Conservation (phyloP, 2,888 invertebrate species). For the Listrodromus nycthemerus region DNA sequence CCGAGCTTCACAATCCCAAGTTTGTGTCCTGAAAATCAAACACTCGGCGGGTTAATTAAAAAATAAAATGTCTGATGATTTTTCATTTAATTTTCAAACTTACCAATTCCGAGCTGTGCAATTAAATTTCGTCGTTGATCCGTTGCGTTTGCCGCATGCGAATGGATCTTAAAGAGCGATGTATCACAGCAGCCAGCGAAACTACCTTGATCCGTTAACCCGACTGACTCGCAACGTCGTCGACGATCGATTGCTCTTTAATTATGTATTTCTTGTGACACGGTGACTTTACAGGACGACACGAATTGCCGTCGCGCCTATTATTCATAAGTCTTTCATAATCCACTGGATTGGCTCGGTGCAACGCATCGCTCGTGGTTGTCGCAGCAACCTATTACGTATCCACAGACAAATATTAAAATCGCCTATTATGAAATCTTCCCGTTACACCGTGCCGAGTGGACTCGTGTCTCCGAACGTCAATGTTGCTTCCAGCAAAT, state of each 20-base stretch:
- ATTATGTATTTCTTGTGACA: constrained; percentile 57
- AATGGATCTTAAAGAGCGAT: neutral
- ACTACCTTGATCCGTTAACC: constrained; percentile 67
- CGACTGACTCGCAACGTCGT: constrained; percentile 45
- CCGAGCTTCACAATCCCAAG: neutral
- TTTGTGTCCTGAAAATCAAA: neutral
- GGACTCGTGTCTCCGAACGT: neutral
- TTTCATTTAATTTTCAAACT: neutral
- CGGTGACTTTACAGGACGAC: constrained; percentile 49
- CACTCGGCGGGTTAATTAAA: neutral
- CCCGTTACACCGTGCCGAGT: neutral
- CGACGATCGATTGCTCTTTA: constrained; percentile 53
- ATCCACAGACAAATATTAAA: neutral
- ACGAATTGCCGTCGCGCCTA: constrained; percentile 32
- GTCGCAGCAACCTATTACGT: constrained; percentile 15
- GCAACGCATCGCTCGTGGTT: neutral
- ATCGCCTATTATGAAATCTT: neutral
- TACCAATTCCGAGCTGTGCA: constrained; percentile 3
- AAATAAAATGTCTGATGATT: no score
- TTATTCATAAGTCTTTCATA: constrained; percentile 21
- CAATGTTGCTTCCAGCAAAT: neutral
- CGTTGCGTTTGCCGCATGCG: neutral
- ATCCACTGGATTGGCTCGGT: constrained; percentile 34
- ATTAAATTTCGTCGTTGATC: constrained; percentile 7
- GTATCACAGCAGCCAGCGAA: constrained; percentile 29